A percentile compares a stretch with the other conserved stretches of the same genome.
phyloP scores from a whole-genome alignment of 2,797 vertebrate genomes.

The Sphenopsis melanotis region DNA sequence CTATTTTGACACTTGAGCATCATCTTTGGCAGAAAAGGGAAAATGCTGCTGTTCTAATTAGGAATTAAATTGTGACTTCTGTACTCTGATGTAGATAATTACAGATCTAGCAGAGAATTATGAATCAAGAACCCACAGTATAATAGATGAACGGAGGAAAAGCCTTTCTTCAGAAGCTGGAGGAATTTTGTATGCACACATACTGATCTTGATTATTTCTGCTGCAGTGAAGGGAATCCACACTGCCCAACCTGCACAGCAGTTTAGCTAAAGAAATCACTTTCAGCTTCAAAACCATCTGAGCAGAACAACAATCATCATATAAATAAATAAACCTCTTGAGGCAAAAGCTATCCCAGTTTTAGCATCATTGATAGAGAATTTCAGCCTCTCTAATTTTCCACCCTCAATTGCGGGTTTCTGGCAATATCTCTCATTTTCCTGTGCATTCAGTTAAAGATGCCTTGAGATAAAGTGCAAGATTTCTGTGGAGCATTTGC shows the following conservation, averaged over 20 bases:
- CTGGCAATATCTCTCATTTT: neutral
- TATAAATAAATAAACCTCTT: neutral
- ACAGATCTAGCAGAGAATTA: neutral
- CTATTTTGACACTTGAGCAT: neutral
- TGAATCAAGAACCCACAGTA: neutral
- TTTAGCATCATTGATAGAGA: neutral
- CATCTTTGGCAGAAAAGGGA: neutral
- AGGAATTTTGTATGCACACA: neutral
- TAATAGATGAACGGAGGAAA: neutral
- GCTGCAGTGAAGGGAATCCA: neutral
- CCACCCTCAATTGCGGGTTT: neutral
- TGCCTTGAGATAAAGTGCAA: neutral
- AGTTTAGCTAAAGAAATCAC: neutral
- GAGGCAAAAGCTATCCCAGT: neutral
- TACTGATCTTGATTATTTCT: neutral
- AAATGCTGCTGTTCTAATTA: neutral
- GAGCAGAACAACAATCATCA: neutral
- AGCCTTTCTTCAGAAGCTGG: neutral
- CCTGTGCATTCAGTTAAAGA: neutral
- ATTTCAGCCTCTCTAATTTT: neutral
- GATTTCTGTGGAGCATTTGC: neutral
- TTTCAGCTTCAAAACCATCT: conserved; percentile 1
- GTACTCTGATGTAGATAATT: neutral
- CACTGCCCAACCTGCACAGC: neutral
- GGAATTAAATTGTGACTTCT: neutral